Conservation (phyloP, 2,113 vertebrate species). For the rat (Rattus norvegicus) region GRCr8 NC_086025.1:116747001-116747500, state of each 20-base stretch:
- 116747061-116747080: not conserved
- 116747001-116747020: not conserved
- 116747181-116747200: not conserved
- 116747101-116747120: not conserved
- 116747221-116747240: no score
- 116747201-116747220: accelerated
- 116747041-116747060: not conserved
- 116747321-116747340: not conserved
- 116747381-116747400: not conserved
- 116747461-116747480: not conserved
- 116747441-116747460: not conserved
- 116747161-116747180: not conserved
- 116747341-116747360: not conserved
- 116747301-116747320: not conserved
- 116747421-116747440: not conserved
- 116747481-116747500: not conserved
- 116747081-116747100: not conserved
- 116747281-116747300: not conserved
- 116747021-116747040: not conserved
- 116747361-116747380: accelerated
- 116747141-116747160: not conserved
- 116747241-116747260: not conserved
- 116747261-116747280: not conserved
- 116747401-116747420: not conserved
- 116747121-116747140: not conserved